phyloP scores from a whole-genome alignment of 2,888 invertebrate genomes.

The Parochlus steinenii region DNA sequence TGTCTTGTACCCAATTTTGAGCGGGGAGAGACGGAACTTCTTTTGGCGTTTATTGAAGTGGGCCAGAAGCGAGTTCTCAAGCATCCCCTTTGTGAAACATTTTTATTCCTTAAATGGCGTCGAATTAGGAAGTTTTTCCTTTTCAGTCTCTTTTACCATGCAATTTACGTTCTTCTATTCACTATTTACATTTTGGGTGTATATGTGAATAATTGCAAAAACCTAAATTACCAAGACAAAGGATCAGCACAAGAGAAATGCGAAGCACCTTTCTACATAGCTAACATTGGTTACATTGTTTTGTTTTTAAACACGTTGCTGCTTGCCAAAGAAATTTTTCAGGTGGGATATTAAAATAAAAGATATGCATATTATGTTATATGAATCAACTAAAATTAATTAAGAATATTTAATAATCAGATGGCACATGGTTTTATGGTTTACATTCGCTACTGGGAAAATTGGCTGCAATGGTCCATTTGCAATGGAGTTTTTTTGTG shows the following conservation, averaged over 20 bases:
- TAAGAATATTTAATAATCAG: constrained; percentile 35
- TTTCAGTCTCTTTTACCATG: constrained; percentile 59
- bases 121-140: constrained; percentile 68
- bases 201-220: constrained; percentile 23
- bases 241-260: constrained; percentile 17
- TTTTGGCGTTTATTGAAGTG: constrained; percentile 59
- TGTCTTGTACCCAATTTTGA: constrained; percentile 42
- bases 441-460: constrained; percentile 70
- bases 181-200: constrained; percentile 53
- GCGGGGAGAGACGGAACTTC: constrained; percentile 50
- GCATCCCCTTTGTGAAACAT: constrained; percentile 73
- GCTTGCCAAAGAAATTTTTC: constrained; percentile 49
- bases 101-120: constrained; percentile 68
- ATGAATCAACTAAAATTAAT: not conserved
- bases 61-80: constrained; percentile 63
- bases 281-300: constrained; percentile 38
- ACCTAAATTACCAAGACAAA: not conserved
- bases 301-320: constrained; percentile 45
- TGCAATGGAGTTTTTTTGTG: constrained; percentile 53
- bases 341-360: constrained; percentile 17
- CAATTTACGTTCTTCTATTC: constrained; percentile 55
- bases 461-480: constrained; percentile 67
- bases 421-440: constrained; percentile 51
- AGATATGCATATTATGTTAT: not conserved
- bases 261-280: constrained; percentile 19